Evolutionary conservation across 1,140 invertebrate species (phyloP).

Genomic region (Mylabris phalerata): DNA sequence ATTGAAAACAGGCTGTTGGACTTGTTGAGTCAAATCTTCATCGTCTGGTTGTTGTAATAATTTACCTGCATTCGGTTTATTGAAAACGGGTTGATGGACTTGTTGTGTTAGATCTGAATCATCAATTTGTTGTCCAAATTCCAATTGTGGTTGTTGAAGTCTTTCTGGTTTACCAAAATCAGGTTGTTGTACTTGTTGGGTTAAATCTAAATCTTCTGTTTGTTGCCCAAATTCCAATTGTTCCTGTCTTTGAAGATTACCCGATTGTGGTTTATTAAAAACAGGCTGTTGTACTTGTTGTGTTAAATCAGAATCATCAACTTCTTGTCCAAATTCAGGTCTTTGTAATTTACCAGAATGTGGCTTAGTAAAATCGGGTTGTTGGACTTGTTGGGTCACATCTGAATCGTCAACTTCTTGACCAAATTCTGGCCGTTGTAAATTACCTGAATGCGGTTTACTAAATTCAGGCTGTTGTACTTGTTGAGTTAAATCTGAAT

Average conservation of each 20-base stretch:
- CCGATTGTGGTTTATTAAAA: background rate
- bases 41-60: background rate
- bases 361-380: background rate
- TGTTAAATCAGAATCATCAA: conserved; percentile 6
- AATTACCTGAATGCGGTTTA: background rate
- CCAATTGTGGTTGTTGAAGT: background rate
- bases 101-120: background rate
- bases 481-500: conserved; percentile 5
- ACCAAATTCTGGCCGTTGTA: background rate
- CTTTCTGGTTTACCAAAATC: background rate
- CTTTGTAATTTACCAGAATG: background rate
- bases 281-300: background rate
- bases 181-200: conserved; percentile 1
- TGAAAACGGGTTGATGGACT: background rate
- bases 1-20: background rate
- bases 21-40: background rate
- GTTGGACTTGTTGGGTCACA: conserved; percentile 8
- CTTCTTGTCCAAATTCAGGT: background rate
- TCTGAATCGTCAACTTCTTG: conserved; percentile 1
- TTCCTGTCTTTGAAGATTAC: background rate
- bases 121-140: background rate
- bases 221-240: background rate
- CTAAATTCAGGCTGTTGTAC: background rate
- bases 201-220: conserved; percentile 4
- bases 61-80: background rate